Evolutionary conservation across 2,113 vertebrate genomes (phyloP).

Genomic region (Hydrochoerus hydrochaeris): DNA sequence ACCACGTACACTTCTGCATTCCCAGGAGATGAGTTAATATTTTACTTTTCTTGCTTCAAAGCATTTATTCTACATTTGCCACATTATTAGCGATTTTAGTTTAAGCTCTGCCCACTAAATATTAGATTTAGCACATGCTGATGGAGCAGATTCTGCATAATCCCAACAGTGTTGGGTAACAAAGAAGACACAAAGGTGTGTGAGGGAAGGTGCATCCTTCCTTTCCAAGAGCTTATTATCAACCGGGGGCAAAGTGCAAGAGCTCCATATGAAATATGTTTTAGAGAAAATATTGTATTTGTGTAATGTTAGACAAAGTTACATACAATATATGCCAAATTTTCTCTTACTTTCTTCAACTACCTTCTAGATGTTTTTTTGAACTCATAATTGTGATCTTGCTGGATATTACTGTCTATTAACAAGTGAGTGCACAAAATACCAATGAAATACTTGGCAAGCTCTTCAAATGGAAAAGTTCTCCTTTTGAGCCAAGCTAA

Average conservation of each 20-base stretch:
- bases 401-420: not conserved
- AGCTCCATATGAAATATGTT: not conserved
- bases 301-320: not conserved
- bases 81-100: not conserved
- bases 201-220: not conserved
- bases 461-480: not conserved
- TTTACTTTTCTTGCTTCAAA: not conserved
- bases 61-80: not conserved
- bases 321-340: not conserved
- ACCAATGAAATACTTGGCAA: not conserved
- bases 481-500: not conserved
- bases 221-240: not conserved
- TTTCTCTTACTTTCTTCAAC: not conserved
- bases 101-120: not conserved
- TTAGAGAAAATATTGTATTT: not conserved
- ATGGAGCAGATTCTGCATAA: not conserved
- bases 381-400: not conserved
- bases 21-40: not conserved
- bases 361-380: not conserved
- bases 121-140: not conserved
- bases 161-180: not conserved
- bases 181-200: not conserved
- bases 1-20: not conserved
- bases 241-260: not conserved
- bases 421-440: not conserved